phyloP scores from a whole-genome alignment of 2,113 vertebrate species.

The Nibea albiflora region DNA sequence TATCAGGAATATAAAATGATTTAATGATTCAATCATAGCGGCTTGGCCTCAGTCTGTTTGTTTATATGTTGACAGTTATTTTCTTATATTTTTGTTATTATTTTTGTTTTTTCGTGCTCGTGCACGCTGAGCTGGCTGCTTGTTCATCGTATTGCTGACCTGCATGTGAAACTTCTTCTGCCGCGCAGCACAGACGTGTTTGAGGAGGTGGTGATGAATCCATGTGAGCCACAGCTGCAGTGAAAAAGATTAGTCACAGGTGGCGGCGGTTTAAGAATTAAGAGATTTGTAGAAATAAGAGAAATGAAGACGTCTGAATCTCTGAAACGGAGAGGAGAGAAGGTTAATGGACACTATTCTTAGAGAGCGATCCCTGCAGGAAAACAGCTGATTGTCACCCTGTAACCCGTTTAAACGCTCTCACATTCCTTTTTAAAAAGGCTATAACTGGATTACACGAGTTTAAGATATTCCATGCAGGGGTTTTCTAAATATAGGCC shows the following conservation, averaged over 20 bases:
- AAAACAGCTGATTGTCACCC: constrained; percentile 21
- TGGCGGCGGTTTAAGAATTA: background rate
- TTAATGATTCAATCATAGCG: no score
- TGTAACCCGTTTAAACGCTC: constrained; percentile 7
- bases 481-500: constrained; percentile 34
- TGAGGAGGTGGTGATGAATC: background rate
- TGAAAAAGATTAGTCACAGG: background rate
- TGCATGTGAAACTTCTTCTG: background rate
- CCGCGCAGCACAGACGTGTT: no score
- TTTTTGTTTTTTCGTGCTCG: no score
- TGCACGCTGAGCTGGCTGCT: no score
- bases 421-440: constrained; percentile 1
- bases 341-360: constrained; percentile 60
- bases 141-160: no score
- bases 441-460: constrained; percentile 19
- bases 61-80: no score
- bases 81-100: no score
- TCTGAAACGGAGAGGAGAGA: background rate
- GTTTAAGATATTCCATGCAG: background rate
- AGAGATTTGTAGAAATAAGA: background rate
- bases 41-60: no score
- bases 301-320: background rate
- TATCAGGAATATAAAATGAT: constrained; percentile 57
- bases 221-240: no score
- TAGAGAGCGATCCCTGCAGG: constrained; percentile 25